phyloP scores from a whole-genome alignment of 2,888 invertebrate species.

The Erebia palarica region DNA sequence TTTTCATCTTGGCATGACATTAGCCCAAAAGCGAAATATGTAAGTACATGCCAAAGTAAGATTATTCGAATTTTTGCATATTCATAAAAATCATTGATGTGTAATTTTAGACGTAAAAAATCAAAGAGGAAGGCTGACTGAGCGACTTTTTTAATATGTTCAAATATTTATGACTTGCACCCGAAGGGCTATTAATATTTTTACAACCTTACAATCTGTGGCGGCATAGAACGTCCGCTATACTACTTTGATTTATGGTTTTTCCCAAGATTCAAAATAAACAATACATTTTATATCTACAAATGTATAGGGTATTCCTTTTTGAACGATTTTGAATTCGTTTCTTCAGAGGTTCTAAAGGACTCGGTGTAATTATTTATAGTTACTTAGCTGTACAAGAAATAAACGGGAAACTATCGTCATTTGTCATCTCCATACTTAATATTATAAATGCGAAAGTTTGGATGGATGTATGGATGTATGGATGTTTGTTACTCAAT shows the following conservation, averaged over 20 bases:
- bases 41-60: background rate
- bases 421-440: too few species aligned
- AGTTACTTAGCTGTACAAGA: too few species aligned
- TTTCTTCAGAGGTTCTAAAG: too few species aligned
- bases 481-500: too few species aligned
- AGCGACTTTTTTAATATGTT: conserved; percentile 71
- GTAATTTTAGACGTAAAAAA: too few species aligned
- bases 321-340: too few species aligned
- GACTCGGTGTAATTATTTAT: too few species aligned
- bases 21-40: too few species aligned
- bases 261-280: background rate
- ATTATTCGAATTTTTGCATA: background rate
- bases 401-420: too few species aligned
- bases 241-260: conserved; percentile 33
- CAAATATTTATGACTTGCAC: conserved; percentile 60
- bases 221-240: conserved; percentile 25
- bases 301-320: background rate
- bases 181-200: conserved; percentile 64
- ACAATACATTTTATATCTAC: background rate
- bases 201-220: conserved; percentile 66
- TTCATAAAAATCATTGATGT: conserved; percentile 1
- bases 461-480: too few species aligned
- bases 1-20: background rate
- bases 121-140: conserved; percentile 28
- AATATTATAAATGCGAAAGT: too few species aligned